Evolutionary conservation across 2,113 vertebrate genomes (phyloP), one percentile per base, ranked within the genome.

Genomic region (Paramormyrops kingsleyae): DNA sequence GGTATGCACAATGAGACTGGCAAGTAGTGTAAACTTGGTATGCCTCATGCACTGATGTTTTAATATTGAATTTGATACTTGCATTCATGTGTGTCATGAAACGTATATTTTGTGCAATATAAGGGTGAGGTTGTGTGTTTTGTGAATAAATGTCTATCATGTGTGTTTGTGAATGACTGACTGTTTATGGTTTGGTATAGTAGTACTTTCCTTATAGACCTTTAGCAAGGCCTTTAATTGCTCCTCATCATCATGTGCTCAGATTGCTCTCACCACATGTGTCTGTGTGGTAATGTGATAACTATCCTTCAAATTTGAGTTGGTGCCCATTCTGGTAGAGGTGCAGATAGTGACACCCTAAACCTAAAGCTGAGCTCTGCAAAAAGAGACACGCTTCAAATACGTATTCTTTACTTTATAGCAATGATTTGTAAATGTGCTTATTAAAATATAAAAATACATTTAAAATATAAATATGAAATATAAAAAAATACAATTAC

Each of bases 241-340:
- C 66, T 70, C n/a, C 66, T 39, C 35, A 4, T 35, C 13, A 17
- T 24, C 70, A 35, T 77, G 70, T n/a, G 5, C 31, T 77, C 35
- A 35, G 31, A 70, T 70, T 70, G 66, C 66, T 70, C 62, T 39
- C 13, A 77, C 70, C 13, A 77, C 35, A 77, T 77, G 15, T 35
- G 70, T 77, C 70, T 39, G 70, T 35, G 31, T 39, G 12, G 27
- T 77, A 77, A 17, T 35, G 10, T 77, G 70, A 77, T 39, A 39
- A 77, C 35, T 77, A 35, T 77, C 12, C 35, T 77, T 39, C 70
- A 96, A 94, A 94, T 92, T 96, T 4, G 94, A 96, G 96, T 96
- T 95, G 6, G 95, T 91, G 77, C 42, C 49, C 44, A 39, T 27
- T 39, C 83, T 27, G 6, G 86, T 50, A 88, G 6, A 42, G 87